phyloP scores from a whole-genome alignment of 2,113 vertebrate genomes.

The Zootoca vivipara region DNA sequence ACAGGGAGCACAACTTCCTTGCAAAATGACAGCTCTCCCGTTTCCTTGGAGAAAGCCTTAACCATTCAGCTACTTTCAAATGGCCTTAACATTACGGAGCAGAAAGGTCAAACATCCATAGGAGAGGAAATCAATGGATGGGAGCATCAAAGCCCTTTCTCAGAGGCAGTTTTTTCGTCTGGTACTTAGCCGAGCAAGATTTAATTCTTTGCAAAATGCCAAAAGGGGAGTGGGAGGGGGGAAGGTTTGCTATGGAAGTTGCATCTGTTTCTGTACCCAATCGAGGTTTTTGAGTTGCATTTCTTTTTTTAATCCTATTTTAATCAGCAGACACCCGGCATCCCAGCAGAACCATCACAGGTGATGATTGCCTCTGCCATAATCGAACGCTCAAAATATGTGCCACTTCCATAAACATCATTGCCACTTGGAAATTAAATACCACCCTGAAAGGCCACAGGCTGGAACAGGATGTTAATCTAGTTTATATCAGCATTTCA shows the following conservation, averaged over 20 bases:
- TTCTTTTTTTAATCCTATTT: not conserved
- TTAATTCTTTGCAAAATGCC: not conserved
- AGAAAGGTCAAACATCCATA: not conserved
- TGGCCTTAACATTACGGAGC: not conserved
- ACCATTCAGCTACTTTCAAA: not conserved
- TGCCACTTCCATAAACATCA: not conserved
- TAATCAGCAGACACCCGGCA: not conserved
- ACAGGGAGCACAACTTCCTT: not conserved
- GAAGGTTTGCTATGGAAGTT: not conserved
- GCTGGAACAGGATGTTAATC: not conserved
- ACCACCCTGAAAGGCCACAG: not conserved
- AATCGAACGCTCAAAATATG: not conserved
- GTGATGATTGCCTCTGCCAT: not conserved
- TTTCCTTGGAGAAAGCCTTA: not conserved
- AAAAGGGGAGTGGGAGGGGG: not conserved
- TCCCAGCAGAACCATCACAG: not conserved
- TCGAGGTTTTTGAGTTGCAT: too few species aligned
- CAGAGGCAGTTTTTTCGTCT: not conserved
- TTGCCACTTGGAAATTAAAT: not conserved
- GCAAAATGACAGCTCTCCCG: not conserved
- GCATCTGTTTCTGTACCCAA: not conserved
- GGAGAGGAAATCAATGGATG: not conserved
- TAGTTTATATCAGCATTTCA: not conserved
- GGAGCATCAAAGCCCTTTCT: not conserved
- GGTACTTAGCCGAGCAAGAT: not conserved